Base-by-base conservation (phyloP, 1,140 invertebrate genomes). In the Drosophila melanica region DNA sequence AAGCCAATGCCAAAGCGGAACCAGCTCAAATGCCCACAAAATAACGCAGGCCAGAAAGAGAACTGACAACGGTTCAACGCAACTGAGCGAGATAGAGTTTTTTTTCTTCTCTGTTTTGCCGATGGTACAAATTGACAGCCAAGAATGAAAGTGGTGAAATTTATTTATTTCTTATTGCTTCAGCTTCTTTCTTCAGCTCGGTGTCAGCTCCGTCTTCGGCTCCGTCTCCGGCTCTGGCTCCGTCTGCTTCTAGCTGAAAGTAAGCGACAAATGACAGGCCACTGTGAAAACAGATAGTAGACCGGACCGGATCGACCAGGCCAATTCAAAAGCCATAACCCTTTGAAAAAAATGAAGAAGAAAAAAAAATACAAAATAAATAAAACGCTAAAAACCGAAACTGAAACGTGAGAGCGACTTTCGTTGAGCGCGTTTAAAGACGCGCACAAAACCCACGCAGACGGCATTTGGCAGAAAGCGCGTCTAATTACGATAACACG, bases 61-160 rank as follows among this genome's bases (percentile, higher is more conserved):
- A 45, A 27, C 27, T 27, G 33, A 8, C 33, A 20, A 20, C 11
- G 45, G 20, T n/a, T n/a, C n/a, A n/a, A n/a, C n/a, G 41, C 48
- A 16, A 55, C 1, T 27, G 53, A 41, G 14, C 20, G 39, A 39
- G 50, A 54, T 4, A 33, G 33, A 41, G 50, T 45, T 27, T 27
- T 27, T 27, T 27, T 27, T 18, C n/a, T n/a, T n/a, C n/a, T n/a
- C n/a, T n/a, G n/a, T n/a, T 30, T 44, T 11, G 48, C 37, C 50
- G 33, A 23, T 65, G 51, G 50, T 62, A 77, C 59, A 79, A 79
- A 79, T 79, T 67, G 77, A 77, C 75, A 79, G 70, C 58, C 76
- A 79, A 79, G 77, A 79, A 79, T 79, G 75, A 79, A 79, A 79
- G 77, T 79, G 75, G 77, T 79, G 77, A 79, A 79, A 79, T 77